phyloP scores from a whole-genome alignment of 2,797 vertebrate genomes.

The Takifugu rubripes region DNA sequence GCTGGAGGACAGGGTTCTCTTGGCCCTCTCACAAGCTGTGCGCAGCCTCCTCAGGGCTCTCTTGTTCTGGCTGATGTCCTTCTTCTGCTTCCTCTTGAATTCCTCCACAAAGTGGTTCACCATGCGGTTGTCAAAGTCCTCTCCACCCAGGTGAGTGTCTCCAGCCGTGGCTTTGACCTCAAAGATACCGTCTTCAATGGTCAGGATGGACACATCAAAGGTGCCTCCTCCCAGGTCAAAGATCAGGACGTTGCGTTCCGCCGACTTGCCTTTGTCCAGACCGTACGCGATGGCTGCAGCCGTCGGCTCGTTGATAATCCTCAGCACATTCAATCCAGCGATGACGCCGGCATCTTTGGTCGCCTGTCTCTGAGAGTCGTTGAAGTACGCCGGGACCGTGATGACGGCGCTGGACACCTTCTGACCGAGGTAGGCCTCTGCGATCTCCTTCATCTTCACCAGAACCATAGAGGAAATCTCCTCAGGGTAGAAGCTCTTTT shows the following conservation, averaged over 20 bases:
- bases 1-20: slow-evolving; percentile 63
- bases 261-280: slow-evolving; percentile 40
- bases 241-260: slow-evolving; percentile 49
- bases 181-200: slow-evolving; percentile 58
- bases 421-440: slow-evolving; percentile 59
- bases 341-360: slow-evolving; percentile 53
- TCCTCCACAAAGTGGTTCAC: slow-evolving; percentile 55
- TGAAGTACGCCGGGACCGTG: slow-evolving; percentile 59
- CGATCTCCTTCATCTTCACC: slow-evolving; percentile 61
- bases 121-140: slow-evolving; percentile 60
- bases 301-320: slow-evolving; percentile 64
- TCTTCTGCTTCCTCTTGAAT: slow-evolving; percentile 60
- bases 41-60: slow-evolving; percentile 55
- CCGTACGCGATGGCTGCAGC: slow-evolving; percentile 59
- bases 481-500: slow-evolving; percentile 53
- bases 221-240: slow-evolving; percentile 59
- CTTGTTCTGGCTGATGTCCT: slow-evolving; percentile 56
- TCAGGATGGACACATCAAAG: slow-evolving; percentile 57
- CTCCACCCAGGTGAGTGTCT: slow-evolving; percentile 63
- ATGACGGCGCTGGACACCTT: slow-evolving; percentile 53
- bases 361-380: slow-evolving; percentile 54
- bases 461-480: slow-evolving; percentile 65
- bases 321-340: slow-evolving; percentile 48
- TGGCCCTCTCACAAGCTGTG: slow-evolving; percentile 56
- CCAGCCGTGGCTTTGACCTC: slow-evolving; percentile 58